Evolutionary conservation across 2,797 vertebrate genomes (phyloP).

Genomic region (Muraenolepis orangiensis): DNA sequence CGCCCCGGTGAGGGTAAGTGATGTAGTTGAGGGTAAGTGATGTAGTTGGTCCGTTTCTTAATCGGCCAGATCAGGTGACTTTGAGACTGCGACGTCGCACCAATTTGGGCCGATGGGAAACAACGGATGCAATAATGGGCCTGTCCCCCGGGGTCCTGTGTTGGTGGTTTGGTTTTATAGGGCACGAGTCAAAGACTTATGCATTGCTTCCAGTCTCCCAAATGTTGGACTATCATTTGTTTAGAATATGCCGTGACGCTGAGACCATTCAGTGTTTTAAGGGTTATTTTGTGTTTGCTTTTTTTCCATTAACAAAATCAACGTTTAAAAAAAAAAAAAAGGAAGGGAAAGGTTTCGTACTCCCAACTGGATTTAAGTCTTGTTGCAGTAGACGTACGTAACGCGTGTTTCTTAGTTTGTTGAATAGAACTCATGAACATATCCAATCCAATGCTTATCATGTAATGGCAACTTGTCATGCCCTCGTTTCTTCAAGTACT

Average conservation of each 20-base stretch:
- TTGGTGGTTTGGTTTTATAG: neutral
- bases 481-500: conserved; percentile 32
- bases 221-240: conserved; percentile 44
- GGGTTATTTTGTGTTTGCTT: conserved; percentile 52
- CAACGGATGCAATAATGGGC: neutral
- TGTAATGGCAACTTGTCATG: conserved; percentile 32
- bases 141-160: neutral
- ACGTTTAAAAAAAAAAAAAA: conserved; percentile 33
- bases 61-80: neutral
- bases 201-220: conserved; percentile 64
- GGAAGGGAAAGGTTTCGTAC: neutral
- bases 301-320: conserved; percentile 57
- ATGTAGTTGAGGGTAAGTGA: too few species aligned
- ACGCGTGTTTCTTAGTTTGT: conserved; percentile 34
- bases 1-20: neutral
- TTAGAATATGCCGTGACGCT: conserved; percentile 58
- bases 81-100: neutral
- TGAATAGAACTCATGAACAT: conserved; percentile 31
- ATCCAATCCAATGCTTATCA: conserved; percentile 33
- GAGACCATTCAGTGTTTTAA: conserved; percentile 61
- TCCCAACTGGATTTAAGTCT: conserved; percentile 44
- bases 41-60: neutral
- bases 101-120: neutral
- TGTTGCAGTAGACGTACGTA: conserved; percentile 37
- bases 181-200: conserved; percentile 37